Evolutionary conservation across 2,113 vertebrate species (phyloP).

Genomic region (Neodon shergylaensis): DNA sequence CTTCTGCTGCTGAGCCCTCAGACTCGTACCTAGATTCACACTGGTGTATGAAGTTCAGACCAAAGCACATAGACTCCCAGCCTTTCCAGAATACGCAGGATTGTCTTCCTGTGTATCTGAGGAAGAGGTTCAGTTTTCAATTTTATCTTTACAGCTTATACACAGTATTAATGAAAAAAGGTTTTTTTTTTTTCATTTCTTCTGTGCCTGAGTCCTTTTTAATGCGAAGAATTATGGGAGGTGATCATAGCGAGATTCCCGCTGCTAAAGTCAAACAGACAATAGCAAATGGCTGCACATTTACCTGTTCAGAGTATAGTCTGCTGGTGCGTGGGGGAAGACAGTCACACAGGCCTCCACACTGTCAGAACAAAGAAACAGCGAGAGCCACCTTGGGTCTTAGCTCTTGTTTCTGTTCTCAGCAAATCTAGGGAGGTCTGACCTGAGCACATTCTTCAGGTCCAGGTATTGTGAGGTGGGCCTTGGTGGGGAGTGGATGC

Average conservation of each 20-base stretch:
- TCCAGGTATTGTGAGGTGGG: neutral
- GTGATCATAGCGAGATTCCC: neutral
- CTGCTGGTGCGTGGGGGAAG: neutral
- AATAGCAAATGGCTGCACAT: neutral
- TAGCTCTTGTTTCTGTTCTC: neutral
- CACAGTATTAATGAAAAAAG: neutral
- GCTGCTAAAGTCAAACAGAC: neutral
- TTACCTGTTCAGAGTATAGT: neutral
- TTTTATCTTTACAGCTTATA: neutral
- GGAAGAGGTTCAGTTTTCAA: neutral
- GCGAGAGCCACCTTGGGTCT: neutral
- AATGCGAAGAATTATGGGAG: neutral
- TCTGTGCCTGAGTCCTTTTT: neutral
- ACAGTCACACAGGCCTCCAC: neutral
- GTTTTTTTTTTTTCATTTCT: neutral
- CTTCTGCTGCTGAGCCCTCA: neutral
- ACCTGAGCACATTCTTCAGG: neutral
- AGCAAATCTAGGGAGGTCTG: neutral
- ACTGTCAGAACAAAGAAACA: neutral
- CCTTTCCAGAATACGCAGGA: neutral
- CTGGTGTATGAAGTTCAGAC: neutral
- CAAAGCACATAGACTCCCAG: neutral
- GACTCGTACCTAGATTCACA: neutral
- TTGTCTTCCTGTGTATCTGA: neutral
- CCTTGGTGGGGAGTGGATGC: neutral